These are phyloP conservation scores for Nasonia giraulti DNA, from an alignment of 1,140 invertebrate genomes.

Conservation along the genomic window DNA sequence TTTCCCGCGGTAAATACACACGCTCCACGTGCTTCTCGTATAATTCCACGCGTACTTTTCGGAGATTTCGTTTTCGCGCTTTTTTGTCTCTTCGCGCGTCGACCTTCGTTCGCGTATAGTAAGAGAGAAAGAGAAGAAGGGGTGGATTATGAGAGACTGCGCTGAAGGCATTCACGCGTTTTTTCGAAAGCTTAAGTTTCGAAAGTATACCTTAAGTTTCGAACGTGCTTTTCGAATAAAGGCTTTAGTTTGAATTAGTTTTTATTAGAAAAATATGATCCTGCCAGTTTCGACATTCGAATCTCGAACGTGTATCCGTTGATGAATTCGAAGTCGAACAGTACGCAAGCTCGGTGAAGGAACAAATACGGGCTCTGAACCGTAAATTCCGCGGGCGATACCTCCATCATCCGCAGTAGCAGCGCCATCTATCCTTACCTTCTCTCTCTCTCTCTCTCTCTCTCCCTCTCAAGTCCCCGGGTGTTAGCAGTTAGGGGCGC, in stretches of 20 bases:
- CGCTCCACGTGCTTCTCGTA: neutral
- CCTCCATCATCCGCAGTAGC: neutral
- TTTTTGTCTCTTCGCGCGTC: neutral
- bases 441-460: neutral
- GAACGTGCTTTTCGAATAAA: neutral
- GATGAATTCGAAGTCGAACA: too few species aligned
- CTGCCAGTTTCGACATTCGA: too few species aligned
- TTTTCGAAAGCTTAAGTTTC: neutral
- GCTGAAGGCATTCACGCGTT: neutral
- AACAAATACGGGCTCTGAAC: neutral
- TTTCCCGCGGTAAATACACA: neutral
- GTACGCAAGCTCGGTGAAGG: neutral
- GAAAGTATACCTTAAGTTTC: neutral
- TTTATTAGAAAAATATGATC: too few species aligned
- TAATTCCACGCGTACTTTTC: neutral
- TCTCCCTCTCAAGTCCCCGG: neutral
- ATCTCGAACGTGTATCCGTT: too few species aligned
- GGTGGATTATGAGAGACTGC: neutral
- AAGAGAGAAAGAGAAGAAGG: neutral
- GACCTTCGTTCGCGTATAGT: neutral
- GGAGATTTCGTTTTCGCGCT: constrained; percentile 2
- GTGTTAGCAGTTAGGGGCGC: neutral
- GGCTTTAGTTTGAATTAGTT: too few species aligned
- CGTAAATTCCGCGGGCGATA: neutral
- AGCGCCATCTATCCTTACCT: neutral